Base-by-base conservation (phyloP, 1,140 invertebrate genomes). In the Drosophila sp. region DNA sequence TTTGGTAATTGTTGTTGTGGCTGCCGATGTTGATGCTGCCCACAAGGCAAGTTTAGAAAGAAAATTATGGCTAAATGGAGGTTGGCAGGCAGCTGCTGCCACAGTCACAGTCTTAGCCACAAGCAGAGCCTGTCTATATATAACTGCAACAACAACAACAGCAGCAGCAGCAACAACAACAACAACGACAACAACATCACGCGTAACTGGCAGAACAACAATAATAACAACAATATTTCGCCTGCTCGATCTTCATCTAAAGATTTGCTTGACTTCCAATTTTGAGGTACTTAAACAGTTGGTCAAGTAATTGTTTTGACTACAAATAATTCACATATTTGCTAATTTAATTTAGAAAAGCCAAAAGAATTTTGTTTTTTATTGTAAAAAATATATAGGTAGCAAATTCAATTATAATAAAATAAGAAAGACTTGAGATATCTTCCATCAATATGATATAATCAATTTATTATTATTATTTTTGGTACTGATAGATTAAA, bases 21-120 rank as follows among this genome's bases (percentile, higher is more conserved):
- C 48, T 21, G 61, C 36, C 45, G 50, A 4, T 63, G 61, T 43
- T 50, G 58, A 41, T 58, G 51, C 65, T 58, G 65, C 82, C 80
- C 76, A 76, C 76, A 76, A 86, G 78, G 64, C 82, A 72, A 72
- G 78, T 78, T 87, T 76, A 25, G 41, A 50, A 64, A 41, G 70
- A 78, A 84, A 87, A 86, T 78, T 77, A 78, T 80, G 70, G 78
- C 58, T 56, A 78, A 81, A 81, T 72, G 62, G 29, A 75, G 73
- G 71, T 59, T 87, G 78, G 82, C 75, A 78, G 70, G 48, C 62
- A 65, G 65, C 46, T 61, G 63, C 45, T 65, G 59, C 27, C 48
- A 53, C 13, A 48, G 21, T 45, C 45, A 13, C 21, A 38, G 27
- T 7, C 27, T 0, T 6, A 29, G 27, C 27, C 27, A 29, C 27